Percentiles rank a stretch among this genome's conserved stretches.
phyloP scores from a whole-genome alignment of 2,888 invertebrate species.

The Polydrusus pterygomalis region DNA sequence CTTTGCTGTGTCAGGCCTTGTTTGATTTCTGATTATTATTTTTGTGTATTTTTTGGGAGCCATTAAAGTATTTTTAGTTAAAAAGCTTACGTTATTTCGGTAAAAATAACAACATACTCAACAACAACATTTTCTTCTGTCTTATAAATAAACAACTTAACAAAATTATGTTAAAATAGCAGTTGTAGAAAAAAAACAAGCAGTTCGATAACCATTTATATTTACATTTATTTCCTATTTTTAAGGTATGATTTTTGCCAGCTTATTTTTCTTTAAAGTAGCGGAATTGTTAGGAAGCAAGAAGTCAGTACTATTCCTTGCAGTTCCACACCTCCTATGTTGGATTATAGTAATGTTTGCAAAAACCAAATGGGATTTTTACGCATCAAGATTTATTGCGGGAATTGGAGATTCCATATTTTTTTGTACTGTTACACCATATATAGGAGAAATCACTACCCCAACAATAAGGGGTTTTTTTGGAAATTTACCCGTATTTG shows the following conservation, averaged over 20 bases:
- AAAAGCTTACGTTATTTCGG: too few species aligned
- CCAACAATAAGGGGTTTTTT: constrained; percentile 35
- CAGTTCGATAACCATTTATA: too few species aligned
- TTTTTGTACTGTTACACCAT: constrained; percentile 16
- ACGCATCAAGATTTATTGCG: constrained; percentile 22
- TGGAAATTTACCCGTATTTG: constrained; percentile 24
- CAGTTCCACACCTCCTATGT: constrained; percentile 24
- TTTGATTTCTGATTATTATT: too few species aligned
- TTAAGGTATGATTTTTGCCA: constrained; percentile 30
- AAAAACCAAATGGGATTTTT: constrained; percentile 34
- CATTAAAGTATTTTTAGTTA: too few species aligned
- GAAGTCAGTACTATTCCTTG: constrained; percentile 25
- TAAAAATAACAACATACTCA: too few species aligned
- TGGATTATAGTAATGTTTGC: constrained; percentile 39
- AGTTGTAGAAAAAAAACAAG: too few species aligned
- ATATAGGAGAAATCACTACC: constrained; percentile 34
- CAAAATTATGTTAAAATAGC: too few species aligned
- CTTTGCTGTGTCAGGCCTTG: too few species aligned
- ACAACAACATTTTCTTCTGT: too few species aligned
- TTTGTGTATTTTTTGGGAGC: too few species aligned
- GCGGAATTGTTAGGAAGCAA: constrained; percentile 15
- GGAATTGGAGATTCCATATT: constrained; percentile 24
- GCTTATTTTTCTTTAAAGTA: constrained; percentile 24
- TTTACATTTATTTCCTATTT: neutral
- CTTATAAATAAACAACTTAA: too few species aligned